These are phyloP conservation scores for Amblyjoppa fuscipennis DNA, from an alignment of 2,888 invertebrate genomes.

Conservation along the genomic window DNA sequence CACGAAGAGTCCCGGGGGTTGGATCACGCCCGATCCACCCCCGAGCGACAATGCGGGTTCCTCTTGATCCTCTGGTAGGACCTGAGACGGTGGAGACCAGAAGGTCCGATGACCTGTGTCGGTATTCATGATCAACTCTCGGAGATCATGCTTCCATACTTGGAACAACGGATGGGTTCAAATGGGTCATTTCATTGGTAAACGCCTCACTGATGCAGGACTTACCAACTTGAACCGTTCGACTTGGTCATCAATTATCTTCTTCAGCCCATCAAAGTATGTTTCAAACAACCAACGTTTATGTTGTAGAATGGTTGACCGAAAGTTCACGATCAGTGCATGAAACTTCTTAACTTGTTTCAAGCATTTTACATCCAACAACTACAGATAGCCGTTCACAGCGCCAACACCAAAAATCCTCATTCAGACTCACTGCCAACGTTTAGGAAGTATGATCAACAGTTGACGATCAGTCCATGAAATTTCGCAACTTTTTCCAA, in stretches of 20 bases:
- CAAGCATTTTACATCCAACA: no score
- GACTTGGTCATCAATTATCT: no score
- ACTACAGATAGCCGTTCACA: neutral
- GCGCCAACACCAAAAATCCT: neutral
- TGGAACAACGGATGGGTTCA: neutral
- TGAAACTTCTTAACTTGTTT: no score
- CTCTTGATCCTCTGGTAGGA: neutral
- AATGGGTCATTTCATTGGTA: neutral
- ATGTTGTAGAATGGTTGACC: no score
- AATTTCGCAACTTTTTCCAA: no score
- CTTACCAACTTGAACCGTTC: no score
- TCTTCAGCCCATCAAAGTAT: no score
- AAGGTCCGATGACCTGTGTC: slow-evolving; percentile 28
- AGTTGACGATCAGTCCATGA: no score
- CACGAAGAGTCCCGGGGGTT: slow-evolving; percentile 59
- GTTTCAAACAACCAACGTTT: neutral
- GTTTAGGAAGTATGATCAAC: no score
- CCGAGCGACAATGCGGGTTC: slow-evolving; percentile 38
- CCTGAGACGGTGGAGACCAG: neutral
- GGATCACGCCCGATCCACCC: slow-evolving; percentile 43
- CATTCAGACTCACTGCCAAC: neutral
- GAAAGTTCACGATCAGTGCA: no score
- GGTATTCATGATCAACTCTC: slow-evolving; percentile 35
- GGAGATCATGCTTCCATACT: neutral
- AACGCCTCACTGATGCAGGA: neutral